These are phyloP conservation scores for Tetramorium bicarinatum DNA, from an alignment of 2,888 invertebrate species.

Conservation along the genomic window DNA sequence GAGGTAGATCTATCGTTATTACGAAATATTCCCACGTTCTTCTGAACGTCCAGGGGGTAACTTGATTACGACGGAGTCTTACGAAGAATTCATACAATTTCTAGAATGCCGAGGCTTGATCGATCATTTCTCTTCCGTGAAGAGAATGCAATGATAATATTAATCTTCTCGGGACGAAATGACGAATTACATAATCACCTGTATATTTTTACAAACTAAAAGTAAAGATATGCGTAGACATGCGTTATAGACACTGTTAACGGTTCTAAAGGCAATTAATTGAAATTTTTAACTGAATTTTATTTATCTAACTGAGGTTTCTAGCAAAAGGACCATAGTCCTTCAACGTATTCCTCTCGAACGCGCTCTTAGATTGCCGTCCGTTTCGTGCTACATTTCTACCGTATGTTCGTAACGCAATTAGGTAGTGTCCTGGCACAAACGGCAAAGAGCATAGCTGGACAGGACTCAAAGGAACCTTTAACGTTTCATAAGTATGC, in stretches of 20 bases:
- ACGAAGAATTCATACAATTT: slow-evolving; percentile 40
- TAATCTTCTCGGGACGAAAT: not conserved
- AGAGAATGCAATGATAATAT: slow-evolving; percentile 32
- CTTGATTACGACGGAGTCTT: slow-evolving; percentile 41
- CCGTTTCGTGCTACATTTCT: slow-evolving; percentile 33
- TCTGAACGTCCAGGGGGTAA: slow-evolving; percentile 14
- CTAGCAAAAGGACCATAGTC: not conserved
- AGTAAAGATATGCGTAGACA: not conserved
- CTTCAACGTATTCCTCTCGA: not conserved
- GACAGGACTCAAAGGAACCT: slow-evolving; percentile 56
- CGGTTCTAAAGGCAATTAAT: not conserved
- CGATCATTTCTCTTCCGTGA: slow-evolving; percentile 15
- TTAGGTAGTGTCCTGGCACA: slow-evolving; percentile 56
- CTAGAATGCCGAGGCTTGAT: slow-evolving; percentile 20
- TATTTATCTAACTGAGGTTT: not conserved
- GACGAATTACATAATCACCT: not conserved
- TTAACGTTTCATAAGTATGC: slow-evolving; percentile 64
- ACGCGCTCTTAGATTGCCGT: slow-evolving; percentile 2
- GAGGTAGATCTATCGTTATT: slow-evolving; percentile 50
- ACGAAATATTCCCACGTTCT: slow-evolving; percentile 55
- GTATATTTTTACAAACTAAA: not conserved
- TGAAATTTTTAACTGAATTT: not conserved
- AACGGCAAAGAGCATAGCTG: slow-evolving; percentile 42
- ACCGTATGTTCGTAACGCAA: slow-evolving; percentile 27
- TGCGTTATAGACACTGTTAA: not conserved